Conservation (phyloP, 2,888 invertebrate genomes). For the Frankliniella fusca region DNA sequence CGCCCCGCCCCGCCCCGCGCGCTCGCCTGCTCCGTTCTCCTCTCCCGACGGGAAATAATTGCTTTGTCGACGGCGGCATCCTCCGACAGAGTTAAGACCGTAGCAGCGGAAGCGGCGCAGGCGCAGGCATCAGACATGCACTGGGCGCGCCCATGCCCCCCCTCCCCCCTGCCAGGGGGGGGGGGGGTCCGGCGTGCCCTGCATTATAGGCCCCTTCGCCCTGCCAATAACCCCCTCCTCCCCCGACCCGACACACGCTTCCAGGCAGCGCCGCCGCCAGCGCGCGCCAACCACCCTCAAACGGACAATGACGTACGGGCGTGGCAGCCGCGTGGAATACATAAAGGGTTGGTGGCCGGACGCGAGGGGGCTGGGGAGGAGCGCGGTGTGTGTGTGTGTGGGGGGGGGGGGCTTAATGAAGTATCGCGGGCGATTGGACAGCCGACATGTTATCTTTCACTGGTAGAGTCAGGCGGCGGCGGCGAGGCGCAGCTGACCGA, state of each 20-base stretch:
- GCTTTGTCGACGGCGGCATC: background rate
- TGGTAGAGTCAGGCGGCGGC: no score
- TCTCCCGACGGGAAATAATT: background rate
- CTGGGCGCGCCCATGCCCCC: no score
- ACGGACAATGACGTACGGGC: conserved; percentile 16
- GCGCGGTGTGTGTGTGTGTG: background rate
- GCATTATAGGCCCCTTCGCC: background rate
- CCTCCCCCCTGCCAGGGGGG: no score
- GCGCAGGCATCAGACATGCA: background rate
- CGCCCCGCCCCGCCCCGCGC: no score
- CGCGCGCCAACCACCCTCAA: background rate
- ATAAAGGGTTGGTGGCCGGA: conserved; percentile 5
- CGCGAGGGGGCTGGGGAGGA: background rate
- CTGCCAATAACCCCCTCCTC: no score
- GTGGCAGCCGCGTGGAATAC: background rate
- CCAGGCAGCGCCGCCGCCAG: no score
- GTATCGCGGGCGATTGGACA: no score
- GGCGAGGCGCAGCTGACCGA: no score
- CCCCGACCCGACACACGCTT: no score
- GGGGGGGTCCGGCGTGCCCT: no score
- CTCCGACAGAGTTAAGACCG: background rate
- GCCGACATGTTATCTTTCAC: no score
- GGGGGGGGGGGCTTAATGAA: background rate
- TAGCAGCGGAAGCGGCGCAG: background rate
- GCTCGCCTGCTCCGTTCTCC: no score